Evolutionary conservation across 2,113 vertebrate genomes (phyloP).

Genomic region (Hucho hucho): DNA sequence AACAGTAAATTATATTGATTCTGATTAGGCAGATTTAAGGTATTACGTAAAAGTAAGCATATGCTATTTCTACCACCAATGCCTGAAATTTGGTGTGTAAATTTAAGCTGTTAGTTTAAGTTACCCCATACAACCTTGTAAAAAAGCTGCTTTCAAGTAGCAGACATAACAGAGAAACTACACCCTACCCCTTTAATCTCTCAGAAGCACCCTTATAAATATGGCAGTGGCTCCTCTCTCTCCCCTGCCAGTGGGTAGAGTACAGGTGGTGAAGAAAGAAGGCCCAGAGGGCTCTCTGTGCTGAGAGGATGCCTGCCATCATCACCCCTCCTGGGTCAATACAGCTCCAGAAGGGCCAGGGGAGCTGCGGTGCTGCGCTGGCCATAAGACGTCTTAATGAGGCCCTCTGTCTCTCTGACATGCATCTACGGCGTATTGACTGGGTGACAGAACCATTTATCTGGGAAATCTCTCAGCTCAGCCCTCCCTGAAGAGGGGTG

Average conservation of each 20-base stretch:
- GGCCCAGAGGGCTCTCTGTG: background rate
- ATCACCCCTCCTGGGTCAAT: background rate
- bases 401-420: background rate
- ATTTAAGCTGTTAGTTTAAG: background rate
- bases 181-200: background rate
- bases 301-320: background rate
- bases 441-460: conserved; percentile 17
- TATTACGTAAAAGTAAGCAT: background rate
- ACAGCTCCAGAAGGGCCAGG: background rate
- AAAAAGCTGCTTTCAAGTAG: background rate
- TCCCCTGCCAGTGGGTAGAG: background rate
- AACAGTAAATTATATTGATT: conserved; percentile 29
- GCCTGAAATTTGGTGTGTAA: too few species aligned
- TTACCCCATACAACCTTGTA: background rate
- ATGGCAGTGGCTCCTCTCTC: conserved; percentile 1
- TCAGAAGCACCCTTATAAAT: background rate
- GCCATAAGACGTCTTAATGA: background rate
- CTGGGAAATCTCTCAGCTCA: background rate
- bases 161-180: background rate
- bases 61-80: background rate
- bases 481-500: background rate
- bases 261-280: background rate
- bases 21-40: conserved; percentile 14
- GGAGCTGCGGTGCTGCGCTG: background rate
- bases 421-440: background rate